These are phyloP conservation scores for Tapera naevia DNA, from an alignment of 2,797 vertebrate genomes.

Conservation along the genomic window DNA sequence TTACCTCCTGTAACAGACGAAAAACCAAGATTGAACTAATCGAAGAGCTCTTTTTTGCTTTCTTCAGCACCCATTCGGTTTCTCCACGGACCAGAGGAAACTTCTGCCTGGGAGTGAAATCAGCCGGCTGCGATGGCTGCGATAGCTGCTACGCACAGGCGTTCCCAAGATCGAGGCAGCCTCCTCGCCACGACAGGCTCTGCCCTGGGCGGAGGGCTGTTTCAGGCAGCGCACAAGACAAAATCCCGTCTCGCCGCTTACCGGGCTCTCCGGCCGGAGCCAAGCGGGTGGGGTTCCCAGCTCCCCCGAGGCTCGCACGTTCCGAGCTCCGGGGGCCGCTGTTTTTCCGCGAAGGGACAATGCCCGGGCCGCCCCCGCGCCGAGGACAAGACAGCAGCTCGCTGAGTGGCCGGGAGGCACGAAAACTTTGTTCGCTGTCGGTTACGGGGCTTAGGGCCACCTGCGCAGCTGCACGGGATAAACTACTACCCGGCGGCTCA, in stretches of 20 bases:
- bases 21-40: neutral
- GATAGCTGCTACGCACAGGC: neutral
- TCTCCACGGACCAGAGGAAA: neutral
- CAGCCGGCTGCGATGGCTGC: accelerated
- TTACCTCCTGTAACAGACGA: accelerated
- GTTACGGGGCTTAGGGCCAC: too few relatives aligned
- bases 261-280: neutral
- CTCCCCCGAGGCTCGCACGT: too few relatives aligned
- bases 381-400: too few relatives aligned
- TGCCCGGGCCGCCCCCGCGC: too few relatives aligned
- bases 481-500: too few relatives aligned
- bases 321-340: too few relatives aligned
- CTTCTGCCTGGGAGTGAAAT: neutral
- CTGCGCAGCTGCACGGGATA: too few relatives aligned
- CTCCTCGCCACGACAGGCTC: neutral
- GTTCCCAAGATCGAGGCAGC: accelerated
- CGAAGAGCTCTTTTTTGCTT: neutral
- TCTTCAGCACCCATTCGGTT: neutral
- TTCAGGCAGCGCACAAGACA: too few relatives aligned
- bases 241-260: accelerated
- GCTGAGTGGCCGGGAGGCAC: too few relatives aligned
- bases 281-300: too few relatives aligned
- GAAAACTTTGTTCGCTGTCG: too few relatives aligned
- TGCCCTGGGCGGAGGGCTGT: accelerated
- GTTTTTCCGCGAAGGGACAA: too few relatives aligned